These are phyloP conservation scores for Gnatocerus cornutus DNA, from an alignment of 2,888 invertebrate genomes.

Conservation along the genomic window DNA sequence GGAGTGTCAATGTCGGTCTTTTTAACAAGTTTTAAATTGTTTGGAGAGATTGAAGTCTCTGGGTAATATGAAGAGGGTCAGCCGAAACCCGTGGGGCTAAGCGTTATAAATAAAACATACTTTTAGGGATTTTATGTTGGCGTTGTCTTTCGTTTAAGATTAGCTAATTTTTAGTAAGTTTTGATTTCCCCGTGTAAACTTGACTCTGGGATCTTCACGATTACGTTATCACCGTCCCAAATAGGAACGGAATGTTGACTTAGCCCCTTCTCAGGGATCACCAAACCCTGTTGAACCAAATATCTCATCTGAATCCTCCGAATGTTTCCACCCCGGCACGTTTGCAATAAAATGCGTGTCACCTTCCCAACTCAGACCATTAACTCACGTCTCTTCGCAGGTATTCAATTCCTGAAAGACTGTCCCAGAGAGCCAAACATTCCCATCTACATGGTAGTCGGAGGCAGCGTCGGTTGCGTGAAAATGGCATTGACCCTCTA, in stretches of 20 bases:
- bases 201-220: too few relatives aligned
- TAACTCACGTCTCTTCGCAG: constrained; percentile 71
- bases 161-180: too few relatives aligned
- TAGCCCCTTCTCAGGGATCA: too few relatives aligned
- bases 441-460: constrained; percentile 89
- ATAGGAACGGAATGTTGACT: too few relatives aligned
- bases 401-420: constrained; percentile 85
- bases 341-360: constrained; percentile 15
- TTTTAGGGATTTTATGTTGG: constrained; percentile 7
- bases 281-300: too few relatives aligned
- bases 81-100: constrained; percentile 26
- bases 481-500: constrained; percentile 81
- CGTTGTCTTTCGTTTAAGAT: too few relatives aligned
- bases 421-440: constrained; percentile 86
- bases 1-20: constrained; percentile 1
- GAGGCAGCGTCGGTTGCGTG: constrained; percentile 82
- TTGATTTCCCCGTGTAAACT: too few relatives aligned
- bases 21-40: constrained; percentile 45
- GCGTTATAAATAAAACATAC: constrained; percentile 46
- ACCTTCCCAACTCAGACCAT: not conserved
- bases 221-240: too few relatives aligned
- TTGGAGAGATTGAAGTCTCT: constrained; percentile 41
- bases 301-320: too few relatives aligned
- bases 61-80: constrained; percentile 36
- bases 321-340: constrained; percentile 13